Evolutionary conservation across 2,797 vertebrate species (phyloP), one percentile per base, ranked within the genome.

Genomic region (Tinamus major): DNA sequence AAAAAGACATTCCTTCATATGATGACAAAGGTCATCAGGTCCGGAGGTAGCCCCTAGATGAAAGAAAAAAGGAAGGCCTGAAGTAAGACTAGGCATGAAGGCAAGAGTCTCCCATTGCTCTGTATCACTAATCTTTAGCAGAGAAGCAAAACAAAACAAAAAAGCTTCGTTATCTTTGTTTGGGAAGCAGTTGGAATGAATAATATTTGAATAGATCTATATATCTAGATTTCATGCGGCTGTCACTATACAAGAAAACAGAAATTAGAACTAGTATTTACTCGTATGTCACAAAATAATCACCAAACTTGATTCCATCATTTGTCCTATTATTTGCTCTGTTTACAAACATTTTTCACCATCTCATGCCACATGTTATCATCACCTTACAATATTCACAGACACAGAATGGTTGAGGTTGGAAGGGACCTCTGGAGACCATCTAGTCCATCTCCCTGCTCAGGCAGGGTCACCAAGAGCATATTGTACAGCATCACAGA

Each of bases 321-420:
- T 90, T 90, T 93, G 78, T 91, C 58, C 51, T 71, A 74, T 62
- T 91, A 74, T 62, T 91, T 83, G 29, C 83, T 92, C 72, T 86
- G 75, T 94, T 90, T 91, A 92, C 65, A 87, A 18, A 64, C 2
- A 72, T 53, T 94, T 31, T 85, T 90, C 56, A 91, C 82, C 74
- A 89, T 70, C 69, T 94, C 78, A 75, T 26, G 78, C 29, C 87
- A 79, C 4, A 39, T 53, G 27, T 78, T 81, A 95, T 26, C 86
- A 88, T 90, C 85, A 92, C 59, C 77, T 94, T 93, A 77, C 74
- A 74, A 87, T 79, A 90, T 89, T 97, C 89, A 94, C 48, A 49
- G 21, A 49, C 48, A 49, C 48, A 49, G 48, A 49, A 49, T 24
- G 48, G 23, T 24, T 49, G 48, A 49, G 48, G 48, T 24, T 49